Evolutionary conservation across 1,140 invertebrate species (phyloP).

Genomic region (Conus ventricosus): DNA sequence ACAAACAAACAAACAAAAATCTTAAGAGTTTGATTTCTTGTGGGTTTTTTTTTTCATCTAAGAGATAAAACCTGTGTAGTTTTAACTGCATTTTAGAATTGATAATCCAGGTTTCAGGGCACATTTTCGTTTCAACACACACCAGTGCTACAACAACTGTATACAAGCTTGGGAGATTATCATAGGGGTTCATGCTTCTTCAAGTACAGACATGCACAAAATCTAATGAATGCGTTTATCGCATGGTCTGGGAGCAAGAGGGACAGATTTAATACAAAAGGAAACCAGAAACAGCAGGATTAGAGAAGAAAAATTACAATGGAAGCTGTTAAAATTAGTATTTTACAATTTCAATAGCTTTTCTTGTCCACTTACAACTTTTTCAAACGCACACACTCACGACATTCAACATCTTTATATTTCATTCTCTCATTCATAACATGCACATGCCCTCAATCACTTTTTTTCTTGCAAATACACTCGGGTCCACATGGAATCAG

Average conservation of each 20-base stretch:
- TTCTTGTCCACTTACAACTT: neutral
- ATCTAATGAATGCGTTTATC: neutral
- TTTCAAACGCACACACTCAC: neutral
- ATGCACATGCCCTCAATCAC: neutral
- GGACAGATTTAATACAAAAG: neutral
- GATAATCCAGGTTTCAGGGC: neutral
- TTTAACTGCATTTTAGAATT: too few species aligned
- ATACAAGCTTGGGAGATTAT: neutral
- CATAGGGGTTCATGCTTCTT: neutral
- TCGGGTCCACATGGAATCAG: neutral
- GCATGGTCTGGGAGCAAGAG: neutral
- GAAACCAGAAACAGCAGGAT: neutral
- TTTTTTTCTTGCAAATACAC: neutral
- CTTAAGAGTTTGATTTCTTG: too few species aligned
- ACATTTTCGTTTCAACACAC: neutral
- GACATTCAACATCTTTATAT: neutral
- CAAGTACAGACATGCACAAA: constrained; percentile 7
- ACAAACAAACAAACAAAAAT: too few species aligned
- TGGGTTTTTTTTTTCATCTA: too few species aligned
- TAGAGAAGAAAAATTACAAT: neutral
- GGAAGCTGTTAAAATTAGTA: neutral
- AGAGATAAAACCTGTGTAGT: too few species aligned
- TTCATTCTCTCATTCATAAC: neutral
- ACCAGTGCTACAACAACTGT: neutral
- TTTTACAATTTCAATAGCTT: constrained; percentile 5